Base-by-base conservation (phyloP, 2,888 invertebrate species). In the Cantharis nigra region DNA sequence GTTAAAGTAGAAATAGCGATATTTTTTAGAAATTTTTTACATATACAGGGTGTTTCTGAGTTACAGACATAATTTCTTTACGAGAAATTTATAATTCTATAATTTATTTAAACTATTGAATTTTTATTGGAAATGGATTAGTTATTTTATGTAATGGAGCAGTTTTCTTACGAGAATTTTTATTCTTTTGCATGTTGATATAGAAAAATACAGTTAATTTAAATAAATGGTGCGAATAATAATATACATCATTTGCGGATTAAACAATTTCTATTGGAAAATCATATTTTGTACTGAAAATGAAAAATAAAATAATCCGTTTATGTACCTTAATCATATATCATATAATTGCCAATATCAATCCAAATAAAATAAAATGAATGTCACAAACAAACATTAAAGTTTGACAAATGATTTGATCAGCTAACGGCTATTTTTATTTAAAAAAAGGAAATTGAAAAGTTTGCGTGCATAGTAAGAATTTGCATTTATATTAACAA, bases 381-480 rank as follows among this genome's bases (percentile, higher is more conserved):
- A 49, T 49, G 49, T 49, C 49, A 49, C 49, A 49, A 49, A n/a
- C 49, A 49, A 49, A 49, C 49, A 49, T 49, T 49, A 49, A 49
- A 49, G 49, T 49, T 49, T 49, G 49, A 49, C 49, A 49, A 49
- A 49, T 49, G 49, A 49, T 49, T 49, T 49, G 49, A 49, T 49
- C 49, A 49, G 49, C 49, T 49, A 49, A 49, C 49, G 49, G 62
- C 33, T 20, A 63, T 62, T 33, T 71, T 18, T 62, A 62, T 49
- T 23, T 62, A 62, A 20, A 62, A 71, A 33, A 71, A 71, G 71
- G 18, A 20, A 71, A 71, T 62, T 20, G 62, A 71, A 70, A 70
- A 70, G 30, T 26, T 33, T 70, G 33, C 71, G 49, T 71, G 23
- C 11, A 71, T 13, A 5, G 71, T 62, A 62, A 71, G 23, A 70